These are phyloP conservation scores for Actinostola sp. DNA, from an alignment of 92 coral and sea anemone genomes.

Conservation along the genomic window DNA sequence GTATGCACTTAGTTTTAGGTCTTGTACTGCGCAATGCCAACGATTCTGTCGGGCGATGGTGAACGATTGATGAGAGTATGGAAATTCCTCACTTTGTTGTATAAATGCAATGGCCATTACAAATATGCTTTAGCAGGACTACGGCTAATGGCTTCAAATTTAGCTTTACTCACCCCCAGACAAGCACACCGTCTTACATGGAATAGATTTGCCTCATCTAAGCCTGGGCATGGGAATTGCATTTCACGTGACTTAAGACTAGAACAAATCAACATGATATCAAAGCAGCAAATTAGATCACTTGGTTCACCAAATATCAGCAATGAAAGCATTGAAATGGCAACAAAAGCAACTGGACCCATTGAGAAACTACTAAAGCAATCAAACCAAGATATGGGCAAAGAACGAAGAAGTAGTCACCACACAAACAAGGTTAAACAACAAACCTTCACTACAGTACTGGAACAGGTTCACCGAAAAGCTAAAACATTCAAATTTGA, in stretches of 20 bases:
- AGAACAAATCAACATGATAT: constrained; percentile 49
- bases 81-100: constrained; percentile 59
- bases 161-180: constrained; percentile 43
- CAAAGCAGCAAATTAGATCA: constrained; percentile 50
- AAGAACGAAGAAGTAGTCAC: constrained; percentile 21
- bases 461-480: constrained; percentile 35
- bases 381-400: constrained; percentile 40
- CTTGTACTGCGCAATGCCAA: constrained; percentile 63
- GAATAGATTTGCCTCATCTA: constrained; percentile 36
- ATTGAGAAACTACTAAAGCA: constrained; percentile 29
- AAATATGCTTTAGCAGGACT: constrained; percentile 58
- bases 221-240: constrained; percentile 45
- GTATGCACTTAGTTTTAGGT: constrained; percentile 56
- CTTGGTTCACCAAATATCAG: constrained; percentile 56
- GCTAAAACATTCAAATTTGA: constrained; percentile 26
- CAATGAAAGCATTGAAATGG: constrained; percentile 17
- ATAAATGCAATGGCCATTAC: constrained; percentile 25
- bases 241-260: constrained; percentile 53
- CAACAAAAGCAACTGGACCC: constrained; percentile 55
- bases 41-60: constrained; percentile 66
- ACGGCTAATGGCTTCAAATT: constrained; percentile 34
- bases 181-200: constrained; percentile 53
- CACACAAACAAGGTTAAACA: constrained; percentile 47
- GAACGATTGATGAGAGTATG: constrained; percentile 57
- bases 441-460: constrained; percentile 25